phyloP scores from a whole-genome alignment of 2,888 invertebrate genomes.

The Amorpha juglandis region DNA sequence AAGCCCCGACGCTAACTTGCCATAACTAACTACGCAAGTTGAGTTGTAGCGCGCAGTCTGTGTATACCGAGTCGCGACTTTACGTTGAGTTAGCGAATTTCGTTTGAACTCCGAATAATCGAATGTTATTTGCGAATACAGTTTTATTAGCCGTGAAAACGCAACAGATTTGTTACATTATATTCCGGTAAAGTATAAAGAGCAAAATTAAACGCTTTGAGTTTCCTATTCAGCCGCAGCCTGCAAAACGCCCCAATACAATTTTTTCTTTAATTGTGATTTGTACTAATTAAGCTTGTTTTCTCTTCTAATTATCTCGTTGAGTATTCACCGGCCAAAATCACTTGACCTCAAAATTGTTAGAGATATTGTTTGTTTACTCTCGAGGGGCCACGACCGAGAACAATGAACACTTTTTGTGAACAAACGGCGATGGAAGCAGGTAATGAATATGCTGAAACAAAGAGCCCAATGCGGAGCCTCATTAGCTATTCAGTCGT shows the following conservation, averaged over 20 bases:
- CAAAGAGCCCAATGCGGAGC: slow-evolving; percentile 69
- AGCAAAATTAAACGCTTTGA: neutral
- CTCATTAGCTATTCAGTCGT: slow-evolving; percentile 77
- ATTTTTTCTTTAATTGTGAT: slow-evolving; percentile 43
- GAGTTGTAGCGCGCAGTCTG: slow-evolving; percentile 53
- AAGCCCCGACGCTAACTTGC: slow-evolving; percentile 54
- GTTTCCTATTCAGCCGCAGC: neutral
- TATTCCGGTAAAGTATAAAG: slow-evolving; percentile 15
- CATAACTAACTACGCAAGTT: slow-evolving; percentile 60
- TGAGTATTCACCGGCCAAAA: slow-evolving; percentile 61
- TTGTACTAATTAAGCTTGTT: slow-evolving; percentile 61
- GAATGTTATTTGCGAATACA: slow-evolving; percentile 29
- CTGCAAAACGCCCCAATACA: slow-evolving; percentile 3
- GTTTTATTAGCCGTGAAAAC: slow-evolving; percentile 22
- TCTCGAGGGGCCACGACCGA: slow-evolving; percentile 55
- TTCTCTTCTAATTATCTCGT: slow-evolving; percentile 62
- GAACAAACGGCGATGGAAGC: slow-evolving; percentile 64
- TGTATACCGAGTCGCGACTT: slow-evolving; percentile 46
- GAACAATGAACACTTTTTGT: slow-evolving; percentile 71
- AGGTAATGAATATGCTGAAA: slow-evolving; percentile 80
- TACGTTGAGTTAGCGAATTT: slow-evolving; percentile 53
- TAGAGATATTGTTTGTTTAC: slow-evolving; percentile 72
- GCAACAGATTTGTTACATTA: slow-evolving; percentile 24
- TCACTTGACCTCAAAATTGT: slow-evolving; percentile 75
- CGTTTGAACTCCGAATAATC: slow-evolving; percentile 45